These are phyloP conservation scores for Gnatocerus cornutus DNA, from an alignment of 2,888 invertebrate genomes.

Conservation along the genomic window DNA sequence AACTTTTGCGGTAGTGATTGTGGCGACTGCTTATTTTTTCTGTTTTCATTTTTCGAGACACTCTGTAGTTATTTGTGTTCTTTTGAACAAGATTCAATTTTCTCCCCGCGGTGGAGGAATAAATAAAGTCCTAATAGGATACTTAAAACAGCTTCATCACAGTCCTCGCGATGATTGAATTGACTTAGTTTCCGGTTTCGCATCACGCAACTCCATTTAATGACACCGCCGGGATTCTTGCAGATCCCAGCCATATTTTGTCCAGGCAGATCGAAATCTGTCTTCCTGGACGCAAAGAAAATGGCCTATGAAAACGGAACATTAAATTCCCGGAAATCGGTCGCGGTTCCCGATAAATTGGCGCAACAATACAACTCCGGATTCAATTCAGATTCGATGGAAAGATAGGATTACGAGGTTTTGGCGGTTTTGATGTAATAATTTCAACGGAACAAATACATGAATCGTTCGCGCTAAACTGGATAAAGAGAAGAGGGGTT, in stretches of 20 bases:
- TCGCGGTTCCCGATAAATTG: conserved; percentile 51
- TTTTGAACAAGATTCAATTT: no score
- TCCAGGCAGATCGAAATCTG: conserved; percentile 25
- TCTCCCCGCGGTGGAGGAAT: not conserved
- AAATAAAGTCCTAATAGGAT: conserved; percentile 29
- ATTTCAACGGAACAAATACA: conserved; percentile 52
- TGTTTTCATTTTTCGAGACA: no score
- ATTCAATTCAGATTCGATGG: conserved; percentile 57
- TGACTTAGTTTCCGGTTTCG: conserved; percentile 56
- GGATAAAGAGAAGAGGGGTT: not conserved
- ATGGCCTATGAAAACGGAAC: conserved; percentile 48
- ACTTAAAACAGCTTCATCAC: conserved; percentile 44
- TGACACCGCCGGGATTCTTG: conserved; percentile 52
- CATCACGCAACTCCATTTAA: conserved; percentile 58
- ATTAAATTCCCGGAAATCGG: conserved; percentile 50
- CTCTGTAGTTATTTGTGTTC: no score
- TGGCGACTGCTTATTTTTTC: no score
- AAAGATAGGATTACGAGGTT: conserved; percentile 55
- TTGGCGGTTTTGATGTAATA: conserved; percentile 49
- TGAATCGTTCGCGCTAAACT: not conserved
- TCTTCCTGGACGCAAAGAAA: conserved; percentile 19
- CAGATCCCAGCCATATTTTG: conserved; percentile 39
- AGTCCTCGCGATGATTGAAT: conserved; percentile 55
- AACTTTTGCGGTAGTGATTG: no score
- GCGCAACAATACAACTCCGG: conserved; percentile 53